These are phyloP conservation scores for Hemibates koningsi DNA, from an alignment of 2,113 vertebrate genomes.

Conservation along the genomic window DNA sequence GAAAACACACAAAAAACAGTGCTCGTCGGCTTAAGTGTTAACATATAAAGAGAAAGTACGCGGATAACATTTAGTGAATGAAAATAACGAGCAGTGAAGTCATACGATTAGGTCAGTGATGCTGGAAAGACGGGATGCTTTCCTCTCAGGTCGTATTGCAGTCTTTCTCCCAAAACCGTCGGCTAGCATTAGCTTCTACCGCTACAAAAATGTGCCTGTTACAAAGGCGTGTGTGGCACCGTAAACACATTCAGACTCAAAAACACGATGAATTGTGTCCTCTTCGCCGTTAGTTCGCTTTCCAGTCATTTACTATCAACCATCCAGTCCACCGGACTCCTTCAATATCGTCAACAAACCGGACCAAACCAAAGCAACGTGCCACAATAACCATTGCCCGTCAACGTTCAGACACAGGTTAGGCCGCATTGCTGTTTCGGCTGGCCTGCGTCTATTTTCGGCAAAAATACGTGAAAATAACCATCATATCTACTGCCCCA, in stretches of 20 bases:
- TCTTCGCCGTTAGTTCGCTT: not conserved
- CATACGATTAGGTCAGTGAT: constrained; percentile 27
- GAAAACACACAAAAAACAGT: not conserved
- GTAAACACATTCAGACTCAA: not conserved
- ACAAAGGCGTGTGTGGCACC: constrained; percentile 11
- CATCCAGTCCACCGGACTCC: constrained; percentile 53
- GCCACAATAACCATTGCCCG: constrained; percentile 75
- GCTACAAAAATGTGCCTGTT: constrained; percentile 55
- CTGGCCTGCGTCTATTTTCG: constrained; percentile 47
- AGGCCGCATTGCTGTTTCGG: constrained; percentile 75
- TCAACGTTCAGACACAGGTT: constrained; percentile 70
- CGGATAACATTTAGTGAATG: not conserved
- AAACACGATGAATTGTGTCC: not conserved
- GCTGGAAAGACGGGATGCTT: constrained; percentile 46
- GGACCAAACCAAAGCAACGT: constrained; percentile 80
- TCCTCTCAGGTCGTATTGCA: constrained; percentile 33
- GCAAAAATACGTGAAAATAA: constrained; percentile 57
- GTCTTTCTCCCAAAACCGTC: constrained; percentile 54
- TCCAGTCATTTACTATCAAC: constrained; percentile 41
- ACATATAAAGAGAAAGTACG: not conserved
- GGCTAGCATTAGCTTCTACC: constrained; percentile 64
- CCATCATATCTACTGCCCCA: constrained; percentile 28
- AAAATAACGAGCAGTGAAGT: not conserved
- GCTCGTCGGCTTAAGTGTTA: not conserved
- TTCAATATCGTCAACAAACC: constrained; percentile 75